Evolutionary conservation across 2,888 invertebrate species (phyloP), one percentile per base, ranked within the genome.

Genomic region (Eucera pruinosa): DNA sequence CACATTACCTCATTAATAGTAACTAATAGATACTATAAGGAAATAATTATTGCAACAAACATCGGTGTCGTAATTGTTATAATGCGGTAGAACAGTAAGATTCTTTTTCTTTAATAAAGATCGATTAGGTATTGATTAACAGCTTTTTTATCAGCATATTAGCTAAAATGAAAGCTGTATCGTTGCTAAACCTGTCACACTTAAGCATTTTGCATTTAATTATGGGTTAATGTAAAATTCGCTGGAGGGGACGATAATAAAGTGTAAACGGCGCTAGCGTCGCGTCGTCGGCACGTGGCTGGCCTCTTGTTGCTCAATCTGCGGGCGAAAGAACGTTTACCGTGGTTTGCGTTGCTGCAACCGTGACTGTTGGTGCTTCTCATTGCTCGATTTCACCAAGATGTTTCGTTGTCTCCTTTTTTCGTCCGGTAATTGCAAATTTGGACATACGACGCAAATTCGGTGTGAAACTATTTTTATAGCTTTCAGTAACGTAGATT

Each of bases 131-230:
- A 57, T 41, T 13, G 52, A 54, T 54, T 5, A 2, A n/a, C 50
- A n/a, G n/a, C n/a, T n/a, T n/a, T n/a, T n/a, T n/a, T n/a, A n/a
- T n/a, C n/a, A n/a, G n/a, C n/a, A n/a, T n/a, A n/a, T n/a, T n/a
- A n/a, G n/a, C 13, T 20, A 33, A 18, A 25, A 15, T n/a, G 25
- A 25, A 1, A 48, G 23, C 15, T 25, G 2, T 25, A 25, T 25
- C 25, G 41, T 41, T n/a, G 25, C 11, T 6, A 45, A 45, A 30
- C 30, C 13, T n/a, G 27, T 45, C 45, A 30, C 45, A 13, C 15
- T 45, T 58, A 30, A 84, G 87, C 88, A 89, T 91, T 89, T 90
- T 85, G 84, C 88, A 89, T 91, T 90, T 90, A 91, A 90, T 90
- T 90, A 89, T 86, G 87, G 64, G 74, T 80, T 89, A 88, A 86